Base-by-base conservation (phyloP, 2,888 invertebrate species). In the Alentia gelatinosa region DNA sequence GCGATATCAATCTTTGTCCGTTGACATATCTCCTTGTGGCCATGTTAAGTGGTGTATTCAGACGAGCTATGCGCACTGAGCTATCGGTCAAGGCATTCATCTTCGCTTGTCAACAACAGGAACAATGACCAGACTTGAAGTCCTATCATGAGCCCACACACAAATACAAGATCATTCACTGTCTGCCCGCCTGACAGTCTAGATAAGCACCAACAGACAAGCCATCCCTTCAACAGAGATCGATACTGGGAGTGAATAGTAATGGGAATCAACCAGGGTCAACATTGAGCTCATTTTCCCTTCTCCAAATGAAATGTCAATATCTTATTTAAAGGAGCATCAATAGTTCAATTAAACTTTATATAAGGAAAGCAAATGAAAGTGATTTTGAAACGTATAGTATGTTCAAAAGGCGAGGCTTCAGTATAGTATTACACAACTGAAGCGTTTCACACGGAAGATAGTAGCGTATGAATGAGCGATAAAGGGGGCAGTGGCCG, bases 61-160 rank as follows among this genome's bases (percentile, higher is more conserved):
- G n/a, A 37, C 26, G 12, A 26, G 15, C 40, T n/a, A 19, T 39
- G 15, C 39, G 37, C 23, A 3, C 37, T 40, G 42, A 50, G 30
- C 19, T 26, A 50, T 47, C 47, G 47, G 30, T 26, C 47, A 47
- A 47, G 47, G 42, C 86, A 86, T 86, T 50, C 86, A 86, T 86
- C 86, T 42, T 50, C 26, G 7, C 30, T 47, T 86, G 86, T 86
- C 86, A 86, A 35, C 86, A 86, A 86, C 50, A 86, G 86, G 86
- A 86, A 86, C 42, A 86, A 47, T 47, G 86, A 47, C 86, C 42
- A 3, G 30, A 19, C 42, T 33, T 47, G 86, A 19, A 26, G 1
- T n/a, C 83, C 83, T 86, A 86, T 86, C 86, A 26, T 30, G n/a
- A 1, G 26, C 9, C 42, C 42, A 26, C 86, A 47, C 30, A 86